Evolutionary conservation across 1,140 invertebrate species (phyloP).

Genomic region (Bombus impatiens): DNA sequence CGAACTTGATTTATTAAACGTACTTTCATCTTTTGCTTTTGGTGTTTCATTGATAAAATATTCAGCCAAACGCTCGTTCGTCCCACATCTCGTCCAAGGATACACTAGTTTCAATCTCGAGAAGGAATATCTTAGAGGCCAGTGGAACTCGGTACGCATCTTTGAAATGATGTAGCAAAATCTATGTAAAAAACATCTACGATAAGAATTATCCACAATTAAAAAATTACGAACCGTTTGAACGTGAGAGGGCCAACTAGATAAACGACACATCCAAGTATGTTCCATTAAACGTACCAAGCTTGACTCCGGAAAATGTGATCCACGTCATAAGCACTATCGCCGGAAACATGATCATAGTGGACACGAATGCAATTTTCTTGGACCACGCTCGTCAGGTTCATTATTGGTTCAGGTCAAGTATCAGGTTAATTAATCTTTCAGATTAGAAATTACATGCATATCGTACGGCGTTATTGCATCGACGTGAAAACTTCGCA

Average conservation of each 20-base stretch:
- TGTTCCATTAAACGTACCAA: background rate
- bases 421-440: slow-evolving; percentile 44
- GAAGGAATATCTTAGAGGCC: background rate
- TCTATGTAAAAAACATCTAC: too few species aligned
- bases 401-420: slow-evolving; percentile 36
- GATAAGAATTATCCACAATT: background rate
- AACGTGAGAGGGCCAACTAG: background rate
- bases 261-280: background rate
- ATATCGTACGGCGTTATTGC: background rate
- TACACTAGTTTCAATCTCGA: background rate
- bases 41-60: slow-evolving; percentile 49
- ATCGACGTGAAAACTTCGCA: slow-evolving; percentile 26
- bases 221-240: background rate
- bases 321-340: background rate
- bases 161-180: background rate
- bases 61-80: slow-evolving; percentile 25
- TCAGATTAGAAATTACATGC: slow-evolving; percentile 12
- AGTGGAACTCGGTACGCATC: background rate
- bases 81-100: slow-evolving; percentile 9
- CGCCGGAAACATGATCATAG: background rate
- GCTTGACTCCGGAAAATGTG: slow-evolving; percentile 10
- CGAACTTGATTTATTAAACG: background rate
- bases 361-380: slow-evolving; percentile 46
- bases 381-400: slow-evolving; percentile 7
- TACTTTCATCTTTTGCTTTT: background rate